Conservation (phyloP, 1,140 invertebrate genomes). For the Drosophila chauvacae region DNA sequence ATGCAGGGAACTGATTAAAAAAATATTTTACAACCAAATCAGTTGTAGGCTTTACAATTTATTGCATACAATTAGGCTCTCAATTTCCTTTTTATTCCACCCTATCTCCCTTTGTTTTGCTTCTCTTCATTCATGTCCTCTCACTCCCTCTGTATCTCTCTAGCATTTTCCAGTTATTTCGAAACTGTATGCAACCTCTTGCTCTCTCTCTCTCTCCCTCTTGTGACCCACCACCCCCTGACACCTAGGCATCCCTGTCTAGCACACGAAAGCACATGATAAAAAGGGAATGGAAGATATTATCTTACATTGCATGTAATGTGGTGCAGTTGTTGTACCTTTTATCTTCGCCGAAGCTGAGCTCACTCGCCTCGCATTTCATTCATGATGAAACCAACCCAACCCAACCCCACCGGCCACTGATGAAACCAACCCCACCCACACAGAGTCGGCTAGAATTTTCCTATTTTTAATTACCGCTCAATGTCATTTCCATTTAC, state of each 20-base stretch:
- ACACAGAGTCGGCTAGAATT: constrained; percentile 37
- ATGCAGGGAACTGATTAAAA: no score
- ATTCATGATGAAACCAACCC: constrained; percentile 56
- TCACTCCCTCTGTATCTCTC: constrained; percentile 4
- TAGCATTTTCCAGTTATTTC: constrained; percentile 50
- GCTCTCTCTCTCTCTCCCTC: background rate
- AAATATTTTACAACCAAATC: background rate
- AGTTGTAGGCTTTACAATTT: background rate
- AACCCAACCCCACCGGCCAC: constrained; percentile 15
- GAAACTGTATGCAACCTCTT: constrained; percentile 43
- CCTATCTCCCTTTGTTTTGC: constrained; percentile 20
- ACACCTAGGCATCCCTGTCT: constrained; percentile 23
- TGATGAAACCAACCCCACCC: constrained; percentile 38
- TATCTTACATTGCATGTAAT: constrained; percentile 31
- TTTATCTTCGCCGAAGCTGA: constrained; percentile 43
- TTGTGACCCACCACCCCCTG: constrained; percentile 9
- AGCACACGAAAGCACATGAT: constrained; percentile 10
- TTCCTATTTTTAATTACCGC: constrained; percentile 68
- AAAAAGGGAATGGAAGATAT: constrained; percentile 12
- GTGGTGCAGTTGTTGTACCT: constrained; percentile 8
- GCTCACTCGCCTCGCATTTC: constrained; percentile 52
- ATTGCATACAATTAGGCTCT: constrained; percentile 42
- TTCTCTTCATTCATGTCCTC: constrained; percentile 69
- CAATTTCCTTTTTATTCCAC: background rate
- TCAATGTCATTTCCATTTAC: constrained; percentile 69